Evolutionary conservation across 2,113 vertebrate genomes (phyloP), one percentile per base, ranked within the genome.

Genomic region (Microcebus murinus): DNA sequence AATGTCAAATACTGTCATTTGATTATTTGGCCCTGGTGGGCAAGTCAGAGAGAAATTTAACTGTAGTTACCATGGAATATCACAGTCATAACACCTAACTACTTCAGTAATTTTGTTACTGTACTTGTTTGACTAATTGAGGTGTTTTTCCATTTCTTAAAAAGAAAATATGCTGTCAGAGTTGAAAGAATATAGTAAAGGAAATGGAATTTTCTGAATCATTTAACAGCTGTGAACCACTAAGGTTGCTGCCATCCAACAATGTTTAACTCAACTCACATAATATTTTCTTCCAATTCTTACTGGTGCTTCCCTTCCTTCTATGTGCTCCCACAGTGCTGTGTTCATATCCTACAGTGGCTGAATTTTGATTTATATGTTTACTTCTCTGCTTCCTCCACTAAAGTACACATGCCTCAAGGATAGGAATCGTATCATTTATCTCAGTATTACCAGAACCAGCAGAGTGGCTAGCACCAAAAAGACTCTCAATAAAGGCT

Each of bases 31-130:
- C 67, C 65, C 23, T 80, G 36, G 45, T 55, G 15, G 76, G 14
- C 50, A 91, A 79, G 39, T 0, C 93, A 39, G 89, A 48, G 31
- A 94, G 36, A 34, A 94, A 77, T 50, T 73, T 61, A 70, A 87
- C 31, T 84, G 12, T n/a, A 83, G 21, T 36, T 82, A 36, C 61
- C 45, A 96, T 70, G 31, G 31, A 94, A 76, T 80, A 92, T 74
- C 45, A 96, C 23, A 83, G 42, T 50, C 61, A 4, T 80, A 84
- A 92, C 11, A 77, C 45, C 67, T 80, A 83, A 74, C 48, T 86
- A 80, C 23, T 81, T 36, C 86, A 59, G 42, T 77, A 83, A 92
- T 84, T 95, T 90, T 92, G 34, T 94, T 90, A 77, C 14, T 91
- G 6, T 92, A 85, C 13, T 90, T 76, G 59, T 63, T 15, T 83